A percentile compares a stretch with the other conserved stretches of the same genome.
phyloP scores from a whole-genome alignment of 92 coral and sea anemone genomes.

The Chrysogorgia sp. region DNA sequence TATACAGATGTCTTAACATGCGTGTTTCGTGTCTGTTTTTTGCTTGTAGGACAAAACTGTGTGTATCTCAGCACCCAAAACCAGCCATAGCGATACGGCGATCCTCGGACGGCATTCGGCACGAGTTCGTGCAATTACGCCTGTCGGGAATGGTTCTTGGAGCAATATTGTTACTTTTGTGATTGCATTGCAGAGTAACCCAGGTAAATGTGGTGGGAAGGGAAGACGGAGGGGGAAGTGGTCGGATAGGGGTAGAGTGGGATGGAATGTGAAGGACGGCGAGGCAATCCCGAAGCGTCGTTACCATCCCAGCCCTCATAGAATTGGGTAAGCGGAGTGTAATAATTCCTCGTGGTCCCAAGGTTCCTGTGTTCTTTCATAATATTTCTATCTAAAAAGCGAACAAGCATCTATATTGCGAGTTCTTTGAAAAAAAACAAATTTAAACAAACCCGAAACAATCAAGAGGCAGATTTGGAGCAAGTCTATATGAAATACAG shows the following conservation, averaged over 20 bases:
- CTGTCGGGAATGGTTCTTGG: constrained; percentile 99
- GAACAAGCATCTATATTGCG: too few relatives aligned
- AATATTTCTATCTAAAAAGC: too few relatives aligned
- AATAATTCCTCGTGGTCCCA: too few relatives aligned
- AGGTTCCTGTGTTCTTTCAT: too few relatives aligned
- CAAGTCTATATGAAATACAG: too few relatives aligned
- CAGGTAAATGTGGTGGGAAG: constrained; percentile 1
- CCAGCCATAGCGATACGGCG: not conserved
- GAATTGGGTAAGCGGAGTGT: too few relatives aligned
- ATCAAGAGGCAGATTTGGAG: too few relatives aligned
- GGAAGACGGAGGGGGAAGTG: not conserved
- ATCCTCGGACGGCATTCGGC: constrained; percentile 70
- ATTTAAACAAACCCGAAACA: too few relatives aligned
- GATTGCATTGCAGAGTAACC: constrained; percentile 8
- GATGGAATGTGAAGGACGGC: not conserved
- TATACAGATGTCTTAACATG: too few relatives aligned
- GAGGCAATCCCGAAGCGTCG: too few relatives aligned
- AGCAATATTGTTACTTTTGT: constrained; percentile 61
- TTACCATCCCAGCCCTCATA: too few relatives aligned
- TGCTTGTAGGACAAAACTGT: not conserved
- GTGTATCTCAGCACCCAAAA: not conserved
- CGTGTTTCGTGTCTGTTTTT: not conserved
- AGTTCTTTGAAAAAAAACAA: too few relatives aligned
- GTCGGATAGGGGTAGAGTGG: not conserved
- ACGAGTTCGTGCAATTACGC: constrained; percentile 91